phyloP scores from a whole-genome alignment of 2,113 vertebrate genomes.

The Cervus canadensis region DNA sequence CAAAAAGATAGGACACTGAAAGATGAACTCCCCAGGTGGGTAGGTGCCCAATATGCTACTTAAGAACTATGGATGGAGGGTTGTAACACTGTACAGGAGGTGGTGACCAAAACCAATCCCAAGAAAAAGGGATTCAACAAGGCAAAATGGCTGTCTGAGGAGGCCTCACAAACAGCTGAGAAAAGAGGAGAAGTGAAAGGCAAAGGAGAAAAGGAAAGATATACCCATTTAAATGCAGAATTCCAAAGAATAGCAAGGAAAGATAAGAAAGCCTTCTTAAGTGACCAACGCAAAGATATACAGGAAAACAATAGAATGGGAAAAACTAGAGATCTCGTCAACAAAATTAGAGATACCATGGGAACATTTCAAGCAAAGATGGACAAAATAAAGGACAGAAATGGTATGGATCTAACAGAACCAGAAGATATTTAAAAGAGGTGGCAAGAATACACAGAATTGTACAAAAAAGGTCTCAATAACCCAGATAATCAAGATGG shows the following conservation, averaged over 20 bases:
- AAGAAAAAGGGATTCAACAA: not conserved
- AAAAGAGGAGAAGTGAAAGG: not conserved
- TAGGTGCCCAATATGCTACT: not conserved
- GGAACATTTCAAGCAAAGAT: not conserved
- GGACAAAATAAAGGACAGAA: not conserved
- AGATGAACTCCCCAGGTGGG: not conserved
- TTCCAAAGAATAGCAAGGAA: not conserved
- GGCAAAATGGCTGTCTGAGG: not conserved
- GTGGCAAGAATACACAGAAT: not conserved
- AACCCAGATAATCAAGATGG: not conserved
- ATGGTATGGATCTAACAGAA: not conserved
- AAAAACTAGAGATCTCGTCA: not conserved
- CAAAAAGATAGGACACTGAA: not conserved
- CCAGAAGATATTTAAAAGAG: not conserved
- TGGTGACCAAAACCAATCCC: not conserved
- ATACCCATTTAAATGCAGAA: not conserved
- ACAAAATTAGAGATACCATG: not conserved
- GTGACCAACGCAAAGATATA: not conserved
- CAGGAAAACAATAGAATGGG: not conserved
- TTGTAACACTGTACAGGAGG: not conserved
- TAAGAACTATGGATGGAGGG: not conserved
- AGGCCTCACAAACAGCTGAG: not conserved
- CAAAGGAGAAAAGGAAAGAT: not conserved
- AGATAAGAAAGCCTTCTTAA: not conserved
- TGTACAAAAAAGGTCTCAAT: not conserved